Conservation (phyloP, 2,113 vertebrate species). For the Otus sunia region DNA sequence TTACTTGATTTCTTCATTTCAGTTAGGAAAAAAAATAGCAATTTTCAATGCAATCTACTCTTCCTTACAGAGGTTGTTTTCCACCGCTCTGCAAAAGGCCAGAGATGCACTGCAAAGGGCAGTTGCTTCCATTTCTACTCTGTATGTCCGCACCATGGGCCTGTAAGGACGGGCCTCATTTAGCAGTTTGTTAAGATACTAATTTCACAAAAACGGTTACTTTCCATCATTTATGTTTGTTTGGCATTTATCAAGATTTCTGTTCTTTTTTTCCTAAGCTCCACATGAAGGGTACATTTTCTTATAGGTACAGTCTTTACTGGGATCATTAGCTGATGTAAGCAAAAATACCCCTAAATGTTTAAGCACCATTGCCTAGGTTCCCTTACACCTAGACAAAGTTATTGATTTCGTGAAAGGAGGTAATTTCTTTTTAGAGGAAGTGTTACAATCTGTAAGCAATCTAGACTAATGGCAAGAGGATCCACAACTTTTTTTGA, state of each 20-base stretch:
- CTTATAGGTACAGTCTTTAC: background rate
- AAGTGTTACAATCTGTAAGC: background rate
- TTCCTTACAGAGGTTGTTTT: background rate
- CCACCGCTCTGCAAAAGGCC: background rate
- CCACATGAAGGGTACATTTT: background rate
- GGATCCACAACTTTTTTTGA: background rate
- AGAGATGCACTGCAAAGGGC: rapidly evolving
- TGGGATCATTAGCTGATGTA: background rate
- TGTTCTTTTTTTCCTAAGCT: background rate
- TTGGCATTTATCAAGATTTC: background rate
- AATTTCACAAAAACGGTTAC: background rate
- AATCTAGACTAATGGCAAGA: background rate
- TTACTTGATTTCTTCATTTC: background rate
- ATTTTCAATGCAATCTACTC: background rate
- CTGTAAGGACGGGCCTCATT: background rate
- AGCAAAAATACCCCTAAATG: background rate
- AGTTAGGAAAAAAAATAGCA: background rate
- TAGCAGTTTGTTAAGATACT: background rate
- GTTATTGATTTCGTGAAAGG: background rate
- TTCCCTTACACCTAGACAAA: background rate
- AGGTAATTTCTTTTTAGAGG: background rate
- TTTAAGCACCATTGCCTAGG: background rate
- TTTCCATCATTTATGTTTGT: background rate
- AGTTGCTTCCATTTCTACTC: background rate
- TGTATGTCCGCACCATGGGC: background rate